Base-by-base conservation (phyloP, 2,888 invertebrate genomes). In the Caradrina kadenii region DNA sequence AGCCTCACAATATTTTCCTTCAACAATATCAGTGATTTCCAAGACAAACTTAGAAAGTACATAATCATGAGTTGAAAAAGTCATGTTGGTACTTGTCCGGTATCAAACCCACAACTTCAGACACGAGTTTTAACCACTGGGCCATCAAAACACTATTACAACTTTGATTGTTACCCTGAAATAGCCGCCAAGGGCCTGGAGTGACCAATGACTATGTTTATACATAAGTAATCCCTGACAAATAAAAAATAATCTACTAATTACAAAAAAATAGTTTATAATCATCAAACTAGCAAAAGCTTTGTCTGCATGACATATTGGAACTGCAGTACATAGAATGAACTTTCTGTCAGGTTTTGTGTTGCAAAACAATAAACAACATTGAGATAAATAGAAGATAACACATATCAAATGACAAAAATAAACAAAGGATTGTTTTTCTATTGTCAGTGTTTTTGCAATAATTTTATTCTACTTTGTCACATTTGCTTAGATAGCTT, bases 401-500 rank as follows among this genome's bases (percentile, higher is more conserved):
- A 82, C 69, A 69, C 67, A 59, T 74, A 74, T 63, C 63, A 65
- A 79, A 76, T 74, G 74, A 78, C 42, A 55, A 80, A 72, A 70
- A 82, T 69, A 83, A 78, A 83, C 84, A 84, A 81, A 71, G 79
- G 58, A 71, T 59, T 62, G 39, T 70, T 59, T 64, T 74, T 62
- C 62, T 73, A 63, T 52, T 60, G 42, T 22, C 15, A 31, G 21
- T 39, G 63, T 31, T 67, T 55, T 66, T 55, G 55, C 15, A n/a
- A 22, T 52, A 7, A 54, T 26, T 53, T 53, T 68, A n/a, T 35
- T 55, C 3, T 45, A 39, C 10, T 48, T 39, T 39, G 21, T 53
- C 21, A 69, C 17, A 35, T 52, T 19, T 21, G 11, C 10, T n/a
- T 55, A 54, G n/a, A 35, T 39, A 39, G 48, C 22, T 69, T 42